Conservation (phyloP, 2,797 vertebrate genomes). For the Molossus molossus region DNA sequence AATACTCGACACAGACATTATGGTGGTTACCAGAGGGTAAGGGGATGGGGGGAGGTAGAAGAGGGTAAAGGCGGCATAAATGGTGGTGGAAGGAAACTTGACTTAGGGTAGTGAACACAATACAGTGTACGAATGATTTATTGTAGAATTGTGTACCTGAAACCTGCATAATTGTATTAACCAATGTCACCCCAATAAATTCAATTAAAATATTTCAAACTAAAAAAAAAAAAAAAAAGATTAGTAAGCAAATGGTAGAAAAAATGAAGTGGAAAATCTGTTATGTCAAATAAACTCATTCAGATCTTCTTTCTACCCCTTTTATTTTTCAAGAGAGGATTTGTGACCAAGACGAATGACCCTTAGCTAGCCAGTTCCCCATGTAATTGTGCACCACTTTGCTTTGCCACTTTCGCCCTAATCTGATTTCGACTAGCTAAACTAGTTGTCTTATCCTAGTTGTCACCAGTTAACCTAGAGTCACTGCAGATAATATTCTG, state of each 20-base stretch:
- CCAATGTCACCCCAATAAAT: background rate
- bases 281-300: background rate
- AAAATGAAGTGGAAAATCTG: slow-evolving; percentile 7
- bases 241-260: background rate
- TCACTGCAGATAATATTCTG: background rate
- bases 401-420: background rate
- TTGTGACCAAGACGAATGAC: background rate
- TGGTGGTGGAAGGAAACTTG: background rate
- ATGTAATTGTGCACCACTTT: background rate
- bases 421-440: slow-evolving; percentile 33
- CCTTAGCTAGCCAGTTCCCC: background rate
- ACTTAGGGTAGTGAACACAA: background rate
- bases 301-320: background rate
- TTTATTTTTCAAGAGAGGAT: background rate
- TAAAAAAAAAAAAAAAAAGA: background rate
- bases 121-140: background rate
- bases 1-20: background rate
- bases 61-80: background rate
- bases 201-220: background rate
- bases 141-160: background rate
- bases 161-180: background rate
- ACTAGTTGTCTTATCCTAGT: background rate
- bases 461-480: background rate
- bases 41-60: background rate
- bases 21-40: background rate